A percentile compares a stretch with the other conserved stretches of the same genome.
Conservation (phyloP, 2,888 invertebrate species). For the Carcina quercana region DNA sequence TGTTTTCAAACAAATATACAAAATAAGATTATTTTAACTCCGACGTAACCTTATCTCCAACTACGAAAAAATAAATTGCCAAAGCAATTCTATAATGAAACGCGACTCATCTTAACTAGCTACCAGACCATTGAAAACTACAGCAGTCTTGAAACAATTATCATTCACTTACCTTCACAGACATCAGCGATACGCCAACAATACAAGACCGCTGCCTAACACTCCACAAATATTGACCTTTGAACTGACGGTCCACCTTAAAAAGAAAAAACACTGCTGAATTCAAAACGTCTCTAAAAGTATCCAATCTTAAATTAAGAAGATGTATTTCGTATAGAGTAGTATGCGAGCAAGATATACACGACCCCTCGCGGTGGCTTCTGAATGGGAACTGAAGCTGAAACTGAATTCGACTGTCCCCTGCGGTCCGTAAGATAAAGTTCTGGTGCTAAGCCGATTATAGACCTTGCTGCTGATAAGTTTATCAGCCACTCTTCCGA, state of each 20-base stretch:
- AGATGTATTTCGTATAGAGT: constrained; percentile 24
- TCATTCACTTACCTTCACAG: constrained; percentile 41
- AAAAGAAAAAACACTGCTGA: constrained; percentile 7
- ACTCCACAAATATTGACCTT: constrained; percentile 30
- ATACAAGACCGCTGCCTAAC: no score
- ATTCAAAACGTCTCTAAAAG: constrained; percentile 4
- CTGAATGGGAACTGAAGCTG: constrained; percentile 35
- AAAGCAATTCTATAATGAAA: no score
- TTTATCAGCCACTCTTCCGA: constrained; percentile 16
- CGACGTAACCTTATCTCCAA: no score
- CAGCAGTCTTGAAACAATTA: constrained; percentile 31
- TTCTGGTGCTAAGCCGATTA: constrained; percentile 51
- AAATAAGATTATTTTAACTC: no score
- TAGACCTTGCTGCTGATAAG: constrained; percentile 32
- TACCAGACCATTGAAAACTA: constrained; percentile 16
- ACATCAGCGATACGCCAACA: constrained; percentile 34
- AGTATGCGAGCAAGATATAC: no score
- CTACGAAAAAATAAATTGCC: no score
- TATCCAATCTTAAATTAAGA: constrained; percentile 7
- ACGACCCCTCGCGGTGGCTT: constrained; percentile 36
- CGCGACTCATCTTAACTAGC: no score
- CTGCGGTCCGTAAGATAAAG: constrained; percentile 40
- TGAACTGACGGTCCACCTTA: constrained; percentile 12
- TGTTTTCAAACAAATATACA: no score
- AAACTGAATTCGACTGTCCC: constrained; percentile 33